Conservation (phyloP, 2,888 invertebrate species). For the Caenorhabditis afra region DNA sequence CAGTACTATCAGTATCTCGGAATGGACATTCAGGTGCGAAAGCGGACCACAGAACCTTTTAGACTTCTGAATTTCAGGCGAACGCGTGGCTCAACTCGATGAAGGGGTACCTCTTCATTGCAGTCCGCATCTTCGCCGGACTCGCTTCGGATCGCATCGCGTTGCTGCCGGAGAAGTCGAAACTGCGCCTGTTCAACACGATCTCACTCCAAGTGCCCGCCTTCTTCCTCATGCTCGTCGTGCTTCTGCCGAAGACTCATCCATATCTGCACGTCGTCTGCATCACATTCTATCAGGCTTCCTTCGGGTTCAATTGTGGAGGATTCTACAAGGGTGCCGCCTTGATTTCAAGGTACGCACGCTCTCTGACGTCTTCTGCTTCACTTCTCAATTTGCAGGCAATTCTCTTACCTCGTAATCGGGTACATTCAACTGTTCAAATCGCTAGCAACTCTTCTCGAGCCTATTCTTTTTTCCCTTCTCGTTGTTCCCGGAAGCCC, state of each 20-base stretch:
- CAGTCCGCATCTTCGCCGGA: slow-evolving; percentile 56
- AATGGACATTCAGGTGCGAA: slow-evolving; percentile 50
- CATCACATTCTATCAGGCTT: slow-evolving; percentile 64
- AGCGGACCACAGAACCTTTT: background rate
- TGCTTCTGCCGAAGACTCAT: slow-evolving; percentile 43
- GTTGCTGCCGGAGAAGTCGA: slow-evolving; percentile 53
- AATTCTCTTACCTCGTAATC: slow-evolving; percentile 65
- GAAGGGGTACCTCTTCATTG: slow-evolving; percentile 56
- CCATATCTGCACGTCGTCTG: slow-evolving; percentile 61
- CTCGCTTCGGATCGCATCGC: slow-evolving; percentile 55
- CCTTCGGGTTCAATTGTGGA: slow-evolving; percentile 65
- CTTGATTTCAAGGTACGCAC: slow-evolving; percentile 66
- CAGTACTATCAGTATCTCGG: slow-evolving; percentile 62
- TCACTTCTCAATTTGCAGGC: slow-evolving; percentile 36
- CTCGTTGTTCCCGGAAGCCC: slow-evolving; percentile 45
- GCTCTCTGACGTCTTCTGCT: background rate
- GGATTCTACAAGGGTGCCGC: slow-evolving; percentile 67
- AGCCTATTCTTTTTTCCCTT: slow-evolving; percentile 60
- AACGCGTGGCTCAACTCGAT: slow-evolving; percentile 62
- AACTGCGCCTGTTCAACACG: slow-evolving; percentile 61
- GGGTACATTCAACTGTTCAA: slow-evolving; percentile 68
- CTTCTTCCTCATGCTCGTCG: slow-evolving; percentile 56
- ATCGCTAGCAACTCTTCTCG: slow-evolving; percentile 62
- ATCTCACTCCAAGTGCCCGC: slow-evolving; percentile 64
- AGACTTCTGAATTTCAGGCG: slow-evolving; percentile 35